phyloP scores from a whole-genome alignment of 1,140 invertebrate species.

The Anoplolepis gracilipes region DNA sequence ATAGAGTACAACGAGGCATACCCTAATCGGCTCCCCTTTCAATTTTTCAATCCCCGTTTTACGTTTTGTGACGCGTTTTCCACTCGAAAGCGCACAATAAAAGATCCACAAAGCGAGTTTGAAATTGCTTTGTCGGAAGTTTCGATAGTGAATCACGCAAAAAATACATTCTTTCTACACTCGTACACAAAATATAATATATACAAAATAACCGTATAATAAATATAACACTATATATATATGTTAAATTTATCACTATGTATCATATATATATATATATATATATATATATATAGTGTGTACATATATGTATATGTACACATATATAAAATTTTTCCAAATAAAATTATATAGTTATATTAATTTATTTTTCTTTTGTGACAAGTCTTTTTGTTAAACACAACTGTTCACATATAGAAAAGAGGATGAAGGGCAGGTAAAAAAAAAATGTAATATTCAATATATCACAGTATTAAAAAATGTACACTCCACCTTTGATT shows the following conservation, averaged over 20 bases:
- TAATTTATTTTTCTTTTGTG: neutral
- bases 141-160: constrained; percentile 72
- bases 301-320: neutral
- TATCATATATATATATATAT: no score
- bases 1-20: constrained; percentile 79
- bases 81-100: constrained; percentile 65
- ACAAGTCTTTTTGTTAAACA: neutral
- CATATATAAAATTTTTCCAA: constrained; percentile 16
- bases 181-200: constrained; percentile 1
- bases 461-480: neutral
- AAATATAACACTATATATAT: neutral
- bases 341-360: neutral
- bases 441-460: neutral
- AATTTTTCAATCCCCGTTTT: constrained; percentile 77
- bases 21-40: constrained; percentile 72
- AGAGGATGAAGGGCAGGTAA: neutral
- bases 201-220: neutral
- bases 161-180: constrained; percentile 18
- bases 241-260: neutral
- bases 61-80: constrained; percentile 73
- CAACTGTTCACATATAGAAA: neutral
- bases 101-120: constrained; percentile 72
- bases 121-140: constrained; percentile 71
- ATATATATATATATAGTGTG: neutral
- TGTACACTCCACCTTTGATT: constrained; percentile 9